Base-by-base conservation (phyloP, 2,797 vertebrate species). In the Notoglanidium macrostoma region DNA sequence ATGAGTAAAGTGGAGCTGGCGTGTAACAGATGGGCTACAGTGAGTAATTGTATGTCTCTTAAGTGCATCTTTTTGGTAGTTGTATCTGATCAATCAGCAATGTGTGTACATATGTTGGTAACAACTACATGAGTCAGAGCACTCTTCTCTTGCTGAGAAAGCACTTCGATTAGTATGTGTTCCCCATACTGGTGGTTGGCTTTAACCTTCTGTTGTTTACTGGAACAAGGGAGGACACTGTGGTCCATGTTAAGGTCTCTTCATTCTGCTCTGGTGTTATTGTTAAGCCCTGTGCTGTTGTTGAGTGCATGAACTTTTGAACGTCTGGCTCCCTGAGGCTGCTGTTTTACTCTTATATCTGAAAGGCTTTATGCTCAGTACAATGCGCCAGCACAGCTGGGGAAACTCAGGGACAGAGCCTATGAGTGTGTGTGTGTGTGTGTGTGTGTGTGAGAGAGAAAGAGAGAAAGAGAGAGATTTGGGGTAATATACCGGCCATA, bases 341-440 rank as follows among this genome's bases (percentile, higher is more conserved):
- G 74, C 59, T 68, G 74, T 83, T 85, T 87, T 86, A 87, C 89
- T 88, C 88, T 94, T 91, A 88, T 95, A 92, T 89, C 91, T 92
- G 93, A 94, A 93, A 93, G 90, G 83, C 87, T 85, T 90, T 89
- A 89, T 82, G 77, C 86, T 49, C 68, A 72, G 67, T 55, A 86
- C 86, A 89, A 57, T 87, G 51, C n/a, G 61, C 51, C 84, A 77
- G 35, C 85, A 82, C 89, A 90, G 89, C 91, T 91, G 90, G 86
- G 76, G 72, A 85, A 80, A 35, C 82, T 65, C 63, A 83, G 65
- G 35, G 74, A 81, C 83, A 85, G n/a, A 51, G 11, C 59, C 57
- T 32, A 3, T 84, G 46, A n/a, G 65, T 68, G 70, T 72, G 77
- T 44, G 32, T 44, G 57, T 35, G 35, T 2, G 82, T 21, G n/a